A percentile compares a stretch with the other conserved stretches of the same genome.
Evolutionary conservation across 2,888 invertebrate genomes (phyloP).

Genomic region (Campoplex capitator): DNA sequence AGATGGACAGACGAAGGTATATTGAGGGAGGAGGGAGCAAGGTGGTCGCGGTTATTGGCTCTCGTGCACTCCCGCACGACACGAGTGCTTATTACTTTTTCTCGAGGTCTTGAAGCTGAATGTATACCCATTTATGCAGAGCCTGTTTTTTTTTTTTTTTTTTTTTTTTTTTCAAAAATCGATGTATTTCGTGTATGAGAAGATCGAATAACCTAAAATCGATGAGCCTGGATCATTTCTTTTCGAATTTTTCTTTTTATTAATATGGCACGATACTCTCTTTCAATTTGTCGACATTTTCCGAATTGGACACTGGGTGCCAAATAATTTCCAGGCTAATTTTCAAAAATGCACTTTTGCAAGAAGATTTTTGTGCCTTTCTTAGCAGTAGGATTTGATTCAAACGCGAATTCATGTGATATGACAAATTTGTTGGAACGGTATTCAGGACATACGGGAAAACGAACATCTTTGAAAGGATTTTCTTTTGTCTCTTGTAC

Average conservation of each 20-base stretch:
- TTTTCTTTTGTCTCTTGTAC: background rate
- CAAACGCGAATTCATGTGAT: background rate
- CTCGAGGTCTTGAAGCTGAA: conserved; percentile 41
- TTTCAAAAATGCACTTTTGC: no score
- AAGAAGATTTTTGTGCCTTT: background rate
- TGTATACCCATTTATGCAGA: conserved; percentile 5
- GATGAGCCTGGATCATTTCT: background rate
- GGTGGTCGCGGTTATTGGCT: conserved; percentile 66
- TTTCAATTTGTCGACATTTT: background rate
- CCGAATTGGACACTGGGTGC: background rate
- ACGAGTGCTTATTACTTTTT: conserved; percentile 55
- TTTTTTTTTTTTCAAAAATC: background rate
- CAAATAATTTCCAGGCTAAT: no score
- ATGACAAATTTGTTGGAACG: background rate
- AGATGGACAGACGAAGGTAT: no score
- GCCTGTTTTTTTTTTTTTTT: background rate
- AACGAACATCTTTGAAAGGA: background rate
- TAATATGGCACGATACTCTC: background rate
- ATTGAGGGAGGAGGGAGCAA: conserved; percentile 29
- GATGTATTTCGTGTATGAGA: background rate
- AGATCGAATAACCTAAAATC: conserved; percentile 1
- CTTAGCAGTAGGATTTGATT: background rate
- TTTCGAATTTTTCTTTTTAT: background rate
- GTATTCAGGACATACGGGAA: background rate
- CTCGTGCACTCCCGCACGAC: conserved; percentile 53